Base-by-base conservation (phyloP, 2,113 vertebrate genomes). In the Chamaea fasciata region DNA sequence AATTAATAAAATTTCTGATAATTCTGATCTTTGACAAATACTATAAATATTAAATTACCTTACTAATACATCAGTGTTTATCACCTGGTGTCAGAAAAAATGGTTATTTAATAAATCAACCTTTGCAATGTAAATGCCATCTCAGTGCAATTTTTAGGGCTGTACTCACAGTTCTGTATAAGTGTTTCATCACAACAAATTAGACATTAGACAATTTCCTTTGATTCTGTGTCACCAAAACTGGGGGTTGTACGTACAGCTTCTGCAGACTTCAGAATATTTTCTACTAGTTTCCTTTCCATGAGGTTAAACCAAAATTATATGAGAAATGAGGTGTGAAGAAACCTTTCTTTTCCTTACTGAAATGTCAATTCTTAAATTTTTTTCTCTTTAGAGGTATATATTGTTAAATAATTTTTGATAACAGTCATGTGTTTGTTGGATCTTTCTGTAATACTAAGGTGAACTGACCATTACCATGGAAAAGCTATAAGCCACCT, bases 11-110 rank as follows among this genome's bases (percentile, higher is more conserved):
- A 91, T 69, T 28, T 35, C 78, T 79, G 88, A 85, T 37, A 83
- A 89, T 87, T 92, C 63, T 95, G 74, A 90, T 65, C 62, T 95
- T 87, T 87, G 89, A 84, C 13, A 83, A 96, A 94, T 81, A 80
- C 37, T 23, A 87, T 81, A 85, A 92, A 92, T 92, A 96, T 73
- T 94, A 90, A 80, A 92, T 90, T 68, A 94, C 17, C 7, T 74
- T 6, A 62, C 63, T 83, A 83, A 90, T 62, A 73, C 12, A 55
- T 69, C 63, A 76, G 9, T 84, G 41, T 95, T 94, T 92, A 83
- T 83, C 79, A 85, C 15, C 23, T 92, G 37, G 21, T 90, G 59
- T 83, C 59, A 90, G 47, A 83, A 60, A 82, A 67, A 95, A 31
- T 5, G 30, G 44, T 65, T 35, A 87, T 85, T 47, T 56, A 85